Evolutionary conservation across 2,888 invertebrate genomes (phyloP).

Genomic region (Agrochola circellaris): DNA sequence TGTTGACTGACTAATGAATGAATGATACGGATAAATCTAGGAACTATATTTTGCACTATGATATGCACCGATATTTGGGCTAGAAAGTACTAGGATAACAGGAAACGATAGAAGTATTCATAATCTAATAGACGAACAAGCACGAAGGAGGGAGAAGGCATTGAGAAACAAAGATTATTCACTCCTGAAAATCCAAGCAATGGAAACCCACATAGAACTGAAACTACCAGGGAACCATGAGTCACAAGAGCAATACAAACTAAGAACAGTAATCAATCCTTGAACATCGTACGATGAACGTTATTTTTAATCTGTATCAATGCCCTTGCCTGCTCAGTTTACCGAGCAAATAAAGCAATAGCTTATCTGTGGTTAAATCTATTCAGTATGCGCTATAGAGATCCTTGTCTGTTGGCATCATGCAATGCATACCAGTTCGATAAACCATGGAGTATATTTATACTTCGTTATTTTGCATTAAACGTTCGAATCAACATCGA

Average conservation of each 20-base stretch:
- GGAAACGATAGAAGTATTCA: not conserved
- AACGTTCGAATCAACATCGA: conserved; percentile 35
- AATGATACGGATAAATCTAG: conserved; percentile 1
- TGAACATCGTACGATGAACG: conserved; percentile 13
- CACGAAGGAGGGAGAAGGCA: not conserved
- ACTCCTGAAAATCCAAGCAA: not conserved
- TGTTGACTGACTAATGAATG: not conserved
- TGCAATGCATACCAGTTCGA: conserved; percentile 42
- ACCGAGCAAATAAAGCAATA: conserved; percentile 46
- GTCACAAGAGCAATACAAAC: not conserved
- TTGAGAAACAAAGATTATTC: not conserved
- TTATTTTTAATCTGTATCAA: conserved; percentile 51
- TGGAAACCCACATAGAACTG: not conserved
- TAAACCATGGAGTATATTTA: conserved; percentile 35
- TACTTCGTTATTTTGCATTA: conserved; percentile 33
- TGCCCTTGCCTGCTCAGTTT: conserved; percentile 44
- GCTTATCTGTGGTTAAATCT: conserved; percentile 59
- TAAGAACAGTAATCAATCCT: conserved; percentile 38
- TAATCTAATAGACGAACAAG: not conserved
- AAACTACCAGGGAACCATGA: conserved; percentile 28
- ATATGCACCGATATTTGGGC: not conserved
- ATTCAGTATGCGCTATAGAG: conserved; percentile 40
- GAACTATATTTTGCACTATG: not conserved
- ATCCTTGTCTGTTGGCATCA: conserved; percentile 45
- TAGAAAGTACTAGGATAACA: not conserved